Base-by-base conservation (phyloP, 2,888 invertebrate species). In the Calliopum simillimum region DNA sequence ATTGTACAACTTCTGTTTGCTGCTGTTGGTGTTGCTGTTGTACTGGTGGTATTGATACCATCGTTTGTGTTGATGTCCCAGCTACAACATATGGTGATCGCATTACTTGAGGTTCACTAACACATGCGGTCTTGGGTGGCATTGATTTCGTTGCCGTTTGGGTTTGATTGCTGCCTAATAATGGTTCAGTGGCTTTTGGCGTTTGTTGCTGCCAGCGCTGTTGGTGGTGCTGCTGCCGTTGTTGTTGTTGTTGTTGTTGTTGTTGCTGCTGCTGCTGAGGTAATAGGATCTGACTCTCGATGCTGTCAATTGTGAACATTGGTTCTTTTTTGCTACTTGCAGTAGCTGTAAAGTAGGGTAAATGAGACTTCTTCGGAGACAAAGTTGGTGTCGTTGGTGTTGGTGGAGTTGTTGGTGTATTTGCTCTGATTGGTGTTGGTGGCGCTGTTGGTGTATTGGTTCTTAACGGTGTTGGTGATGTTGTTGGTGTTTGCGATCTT, bases 1-100 rank as follows among this genome's bases (percentile, higher is more conserved):
- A 83, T 68, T 79, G 75, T 13, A 82, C 78, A 65, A 82, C 76
- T 70, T 82, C 82, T 11, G 77, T 49, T 67, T 73, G 70, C 6
- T 72, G 65, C 44, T 74, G 66, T 56, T n/a, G n/a, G n/a, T n/a
- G 67, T 33, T 69, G 71, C 8, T 70, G 72, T 68, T 70, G 67
- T 71, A 55, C n/a, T 68, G 59, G 43, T 41, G 41, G 25, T 47
- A 58, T n/a, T 66, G 70, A 14, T 71, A 69, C 53, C 66, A 43
- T 58, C 19, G 44, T 25, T 59, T 55, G 66, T 55, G 49, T 55
- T 53, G 16, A n/a, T 63, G 43, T 23, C 14, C 33, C 43, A n/a
- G 13, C 33, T 13, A 16, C 23, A 51, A 33, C 68, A 43, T 41
- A 21, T 23, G 53, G 13, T 21, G 63, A 47, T 58, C 47, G 56